Evolutionary conservation across 2,888 invertebrate species (phyloP), one percentile per base, ranked within the genome.

Genomic region (Erebia epiphron): DNA sequence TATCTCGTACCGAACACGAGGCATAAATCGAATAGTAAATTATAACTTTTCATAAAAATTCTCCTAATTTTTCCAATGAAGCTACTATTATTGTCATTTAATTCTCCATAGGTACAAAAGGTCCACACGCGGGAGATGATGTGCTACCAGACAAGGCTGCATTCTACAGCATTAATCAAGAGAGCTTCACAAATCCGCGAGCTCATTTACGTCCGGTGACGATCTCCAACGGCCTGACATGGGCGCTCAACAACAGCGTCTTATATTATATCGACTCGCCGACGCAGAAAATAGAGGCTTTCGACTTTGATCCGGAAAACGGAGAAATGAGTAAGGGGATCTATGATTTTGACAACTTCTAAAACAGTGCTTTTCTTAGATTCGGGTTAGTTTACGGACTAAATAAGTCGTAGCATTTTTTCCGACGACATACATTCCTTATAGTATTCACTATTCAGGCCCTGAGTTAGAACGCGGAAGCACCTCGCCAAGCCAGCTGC

Each of bases 211-310:
- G 85, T 0, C 91, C 92, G 0, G 94, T 96, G 5, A 92, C 94
- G 43, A 94, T 96, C 65, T 96, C 97, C 57, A 97, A 97, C 81
- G 97, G 97, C 0, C 80, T 97, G 50, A 95, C 94, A 5, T 97
- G 97, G 96, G 95, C 95, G 9, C 85, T 88, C 11, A 95, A 96
- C 77, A 95, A 96, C 79, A 87, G 94, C 35, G 94, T 94, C 58
- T 89, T 97, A 85, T 97, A 96, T 85, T 97, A 96, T 83, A 95
- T 96, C 49, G 97, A 97, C 86, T 95, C 96, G 0, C 88, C 94
- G 0, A 95, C 95, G 0, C 86, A 93, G 70, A 94, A 94, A 79
- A 88, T 97, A 0, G 95, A 94, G 69, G 95, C 95, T 1, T 97
- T 95, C 79, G 95, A 97, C 82, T 97, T 92, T 79, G 94, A 97